Conservation (phyloP, 2,113 vertebrate species). For the Noctilio leporinus region DNA sequence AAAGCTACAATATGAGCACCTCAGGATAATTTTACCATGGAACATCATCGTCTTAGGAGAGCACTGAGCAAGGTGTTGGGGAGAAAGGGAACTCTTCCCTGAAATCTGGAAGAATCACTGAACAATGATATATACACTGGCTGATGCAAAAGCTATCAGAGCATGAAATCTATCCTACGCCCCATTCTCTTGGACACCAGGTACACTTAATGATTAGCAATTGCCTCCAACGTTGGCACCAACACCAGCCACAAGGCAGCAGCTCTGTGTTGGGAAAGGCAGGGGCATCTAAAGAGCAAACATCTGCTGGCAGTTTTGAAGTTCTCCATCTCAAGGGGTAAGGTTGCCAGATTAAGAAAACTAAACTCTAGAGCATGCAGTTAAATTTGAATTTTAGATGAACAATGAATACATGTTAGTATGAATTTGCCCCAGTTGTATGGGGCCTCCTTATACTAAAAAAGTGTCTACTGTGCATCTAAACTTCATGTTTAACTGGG, state of each 20-base stretch:
- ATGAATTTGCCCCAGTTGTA: not conserved
- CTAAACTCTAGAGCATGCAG: not conserved
- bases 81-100: not conserved
- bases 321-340: not conserved
- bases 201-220: not conserved
- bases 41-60: not conserved
- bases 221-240: not conserved
- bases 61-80: not conserved
- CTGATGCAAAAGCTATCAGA: not conserved
- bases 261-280: not conserved
- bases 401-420: not conserved
- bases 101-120: not conserved
- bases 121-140: not conserved
- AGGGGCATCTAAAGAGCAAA: not conserved
- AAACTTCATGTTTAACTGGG: not conserved
- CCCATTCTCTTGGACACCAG: not conserved
- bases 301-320: not conserved
- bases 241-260: not conserved
- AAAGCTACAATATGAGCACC: not conserved
- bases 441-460: not conserved
- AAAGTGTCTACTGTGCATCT: not conserved
- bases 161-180: not conserved
- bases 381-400: constrained; percentile 9
- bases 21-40: not conserved
- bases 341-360: not conserved